Evolutionary conservation across 2,113 vertebrate genomes (phyloP).

Genomic region (Labeo catla): DNA sequence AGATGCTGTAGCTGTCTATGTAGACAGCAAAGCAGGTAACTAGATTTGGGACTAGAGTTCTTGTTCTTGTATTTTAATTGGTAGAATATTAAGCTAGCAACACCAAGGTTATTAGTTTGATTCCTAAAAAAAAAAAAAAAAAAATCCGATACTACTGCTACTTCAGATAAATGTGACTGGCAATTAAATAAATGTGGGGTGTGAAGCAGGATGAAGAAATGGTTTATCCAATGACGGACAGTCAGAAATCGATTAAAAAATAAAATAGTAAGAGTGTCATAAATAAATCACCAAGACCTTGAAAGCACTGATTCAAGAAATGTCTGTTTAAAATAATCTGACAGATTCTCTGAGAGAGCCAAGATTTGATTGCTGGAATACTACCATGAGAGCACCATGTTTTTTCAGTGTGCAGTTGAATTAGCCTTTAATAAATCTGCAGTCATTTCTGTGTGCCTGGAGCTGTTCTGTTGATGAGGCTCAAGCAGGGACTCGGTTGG

Average conservation of each 20-base stretch:
- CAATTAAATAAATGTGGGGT: neutral
- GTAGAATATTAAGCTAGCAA: neutral
- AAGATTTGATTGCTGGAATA: conserved; percentile 8
- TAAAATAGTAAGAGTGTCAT: conserved; percentile 5
- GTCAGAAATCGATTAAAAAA: neutral
- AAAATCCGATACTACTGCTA: neutral
- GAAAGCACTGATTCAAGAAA: neutral
- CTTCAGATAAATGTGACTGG: neutral
- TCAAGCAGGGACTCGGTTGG: neutral
- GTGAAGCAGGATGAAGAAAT: neutral
- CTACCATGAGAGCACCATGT: neutral
- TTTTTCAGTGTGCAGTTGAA: conserved; percentile 19
- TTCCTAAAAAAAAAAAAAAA: neutral
- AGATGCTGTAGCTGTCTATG: neutral
- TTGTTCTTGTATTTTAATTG: neutral
- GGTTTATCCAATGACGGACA: neutral
- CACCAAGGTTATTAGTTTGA: neutral
- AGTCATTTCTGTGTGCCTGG: conserved; percentile 17
- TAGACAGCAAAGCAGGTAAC: neutral
- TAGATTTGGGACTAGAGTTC: neutral
- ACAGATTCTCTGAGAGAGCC: conserved; percentile 15
- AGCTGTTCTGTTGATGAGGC: conserved; percentile 26
- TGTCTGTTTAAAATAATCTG: conserved; percentile 17
- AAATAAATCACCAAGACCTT: conserved; percentile 18
- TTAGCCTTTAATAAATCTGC: conserved; percentile 35